Evolutionary conservation across 2,888 invertebrate species (phyloP).

Genomic region (Terebella lapidaria): DNA sequence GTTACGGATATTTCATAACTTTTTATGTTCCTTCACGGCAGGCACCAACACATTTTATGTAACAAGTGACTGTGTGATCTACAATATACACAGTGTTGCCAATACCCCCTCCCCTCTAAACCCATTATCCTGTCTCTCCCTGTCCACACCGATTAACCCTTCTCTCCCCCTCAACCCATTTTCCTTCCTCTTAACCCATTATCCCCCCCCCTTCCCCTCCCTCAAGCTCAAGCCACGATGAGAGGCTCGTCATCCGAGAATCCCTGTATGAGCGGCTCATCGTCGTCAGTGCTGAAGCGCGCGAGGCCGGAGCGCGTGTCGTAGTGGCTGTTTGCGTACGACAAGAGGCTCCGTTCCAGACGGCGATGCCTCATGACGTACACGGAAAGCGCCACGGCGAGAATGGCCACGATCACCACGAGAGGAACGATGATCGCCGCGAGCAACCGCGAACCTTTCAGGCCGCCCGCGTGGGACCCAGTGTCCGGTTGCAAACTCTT

Average conservation of each 20-base stretch:
- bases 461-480: background rate
- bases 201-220: too few relatives aligned
- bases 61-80: too few relatives aligned
- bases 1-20: too few relatives aligned
- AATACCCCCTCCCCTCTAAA: too few relatives aligned
- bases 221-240: conserved; percentile 70
- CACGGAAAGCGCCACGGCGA: conserved; percentile 63
- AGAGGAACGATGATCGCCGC: background rate
- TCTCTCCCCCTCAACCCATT: too few relatives aligned
- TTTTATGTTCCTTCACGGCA: too few relatives aligned
- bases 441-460: background rate
- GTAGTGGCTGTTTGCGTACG: conserved; percentile 79
- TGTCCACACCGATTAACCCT: too few relatives aligned
- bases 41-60: too few relatives aligned
- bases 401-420: conserved; percentile 58
- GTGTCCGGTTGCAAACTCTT: background rate
- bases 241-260: conserved; percentile 92
- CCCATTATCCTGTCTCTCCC: too few relatives aligned
- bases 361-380: conserved; percentile 67
- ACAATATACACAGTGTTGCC: too few relatives aligned
- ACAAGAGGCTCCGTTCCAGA: conserved; percentile 71
- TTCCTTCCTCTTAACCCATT: too few relatives aligned
- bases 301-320: conserved; percentile 82
- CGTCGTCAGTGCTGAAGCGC: conserved; percentile 73
- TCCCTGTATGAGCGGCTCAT: conserved; percentile 81